Evolutionary conservation across 2,113 vertebrate species (phyloP).

Genomic region (Serilophus lunatus): DNA sequence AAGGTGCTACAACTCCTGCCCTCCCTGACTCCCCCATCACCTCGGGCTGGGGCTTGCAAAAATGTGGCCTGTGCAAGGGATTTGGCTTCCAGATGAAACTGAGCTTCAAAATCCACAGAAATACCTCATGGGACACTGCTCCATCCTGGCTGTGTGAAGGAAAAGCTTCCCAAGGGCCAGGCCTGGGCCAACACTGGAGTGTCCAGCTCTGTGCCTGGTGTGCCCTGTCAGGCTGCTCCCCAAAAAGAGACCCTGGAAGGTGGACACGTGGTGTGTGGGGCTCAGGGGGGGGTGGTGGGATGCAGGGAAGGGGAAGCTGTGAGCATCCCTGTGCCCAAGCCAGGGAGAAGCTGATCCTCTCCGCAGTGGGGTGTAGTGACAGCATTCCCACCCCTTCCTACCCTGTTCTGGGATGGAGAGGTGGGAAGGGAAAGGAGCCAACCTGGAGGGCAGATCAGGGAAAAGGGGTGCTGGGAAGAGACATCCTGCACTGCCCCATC

Average conservation of each 20-base stretch:
- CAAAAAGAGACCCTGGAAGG: neutral
- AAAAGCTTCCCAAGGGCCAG: rapidly evolving
- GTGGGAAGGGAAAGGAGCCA: neutral
- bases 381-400: neutral
- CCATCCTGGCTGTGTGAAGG: neutral
- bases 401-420: rapidly evolving
- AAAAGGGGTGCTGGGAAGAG: neutral
- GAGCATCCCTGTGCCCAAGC: neutral
- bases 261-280: rapidly evolving
- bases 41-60: neutral
- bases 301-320: neutral
- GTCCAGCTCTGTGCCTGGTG: rapidly evolving
- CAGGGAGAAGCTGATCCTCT: neutral
- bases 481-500: neutral
- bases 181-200: rapidly evolving
- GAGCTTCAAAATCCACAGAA: neutral
- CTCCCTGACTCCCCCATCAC: neutral
- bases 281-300: neutral
- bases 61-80: neutral
- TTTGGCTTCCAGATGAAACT: neutral
- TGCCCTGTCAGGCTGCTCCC: neutral
- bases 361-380: neutral
- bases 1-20: neutral
- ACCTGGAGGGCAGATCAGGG: neutral
- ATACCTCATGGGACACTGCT: neutral